Percentiles rank a stretch among this genome's conserved stretches.
phyloP scores from a whole-genome alignment of 2,797 vertebrate species.

The Ficedula albicollis region DNA sequence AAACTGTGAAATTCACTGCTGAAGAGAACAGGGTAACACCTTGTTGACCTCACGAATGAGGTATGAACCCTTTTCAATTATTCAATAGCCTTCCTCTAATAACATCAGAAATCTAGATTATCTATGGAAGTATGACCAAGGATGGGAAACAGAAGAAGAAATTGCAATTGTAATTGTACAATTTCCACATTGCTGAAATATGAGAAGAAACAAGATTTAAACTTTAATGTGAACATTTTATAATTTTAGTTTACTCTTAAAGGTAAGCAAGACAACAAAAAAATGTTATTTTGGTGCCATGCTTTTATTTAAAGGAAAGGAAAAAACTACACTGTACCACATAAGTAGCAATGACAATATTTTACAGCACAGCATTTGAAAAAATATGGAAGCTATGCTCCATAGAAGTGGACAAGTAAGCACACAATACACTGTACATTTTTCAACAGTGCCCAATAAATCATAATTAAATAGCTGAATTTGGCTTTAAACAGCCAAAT shows the following conservation, averaged over 20 bases:
- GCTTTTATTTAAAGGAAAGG: constrained; percentile 82
- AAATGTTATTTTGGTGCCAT: constrained; percentile 73
- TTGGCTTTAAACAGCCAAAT: constrained; percentile 85
- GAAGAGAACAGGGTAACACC: not conserved
- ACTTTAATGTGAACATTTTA: not conserved
- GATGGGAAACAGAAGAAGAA: not conserved
- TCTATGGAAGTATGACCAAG: not conserved
- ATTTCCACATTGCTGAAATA: not conserved
- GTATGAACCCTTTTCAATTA: not conserved
- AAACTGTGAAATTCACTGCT: not conserved
- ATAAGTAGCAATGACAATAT: constrained; percentile 80
- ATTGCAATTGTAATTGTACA: not conserved
- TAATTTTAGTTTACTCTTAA: not conserved
- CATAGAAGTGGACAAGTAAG: constrained; percentile 76
- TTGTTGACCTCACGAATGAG: not conserved
- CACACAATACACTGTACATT: constrained; percentile 83
- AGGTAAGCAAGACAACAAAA: constrained; percentile 26
- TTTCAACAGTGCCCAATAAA: constrained; percentile 74
- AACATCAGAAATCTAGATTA: not conserved
- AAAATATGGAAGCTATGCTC: constrained; percentile 78
- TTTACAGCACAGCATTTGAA: constrained; percentile 85
- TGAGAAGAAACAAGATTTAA: not conserved
- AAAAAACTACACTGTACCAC: constrained; percentile 75
- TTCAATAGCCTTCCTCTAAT: not conserved
- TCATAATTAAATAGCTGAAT: constrained; percentile 76